Evolutionary conservation across 2,888 invertebrate species (phyloP), one percentile per base, ranked within the genome.

Genomic region (Pachydiplax longipennis): DNA sequence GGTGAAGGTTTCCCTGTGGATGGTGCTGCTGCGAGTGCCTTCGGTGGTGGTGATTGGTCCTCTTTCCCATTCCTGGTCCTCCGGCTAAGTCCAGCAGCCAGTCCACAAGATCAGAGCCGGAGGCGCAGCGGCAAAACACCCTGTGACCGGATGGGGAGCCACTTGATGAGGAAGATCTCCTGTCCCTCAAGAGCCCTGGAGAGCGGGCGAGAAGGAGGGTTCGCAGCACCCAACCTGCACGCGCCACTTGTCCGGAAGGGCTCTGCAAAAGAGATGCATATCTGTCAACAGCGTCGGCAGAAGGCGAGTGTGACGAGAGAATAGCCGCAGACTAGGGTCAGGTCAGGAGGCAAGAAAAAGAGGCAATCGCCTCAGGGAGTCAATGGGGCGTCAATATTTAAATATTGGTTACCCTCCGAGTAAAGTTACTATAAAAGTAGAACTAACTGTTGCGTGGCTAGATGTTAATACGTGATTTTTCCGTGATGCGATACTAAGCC

Each of bases 21-120:
- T 87, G 87, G 58, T 87, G 87, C 22, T 58, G 37, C 58, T 87
- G 87, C 10, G 58, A 61, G 37, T 87, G 87, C 25, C 37, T 35
- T 13, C 37, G 87, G 61, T 87, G 87, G n/a, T 87, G 87, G 61
- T 87, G 58, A n/a, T 58, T 87, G 35, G 87, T 87, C 31, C 92
- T 92, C 93, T 92, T 91, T 8, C 92, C 92, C 44, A 93, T 92
- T 4, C 87, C 87, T 8, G 87, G 87, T 10, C 87, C 87, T n/a
- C 87, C 87, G 90, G 96, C 95, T 92, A 96, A 94, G 92, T 95
- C 95, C 92, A 97, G 94, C 91, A 97, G 93, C 97, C 97, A 98
- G 93, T 97, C 97, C 82, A 97, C 97, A 94, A 97, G 95, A 93
- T 97, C 97, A 0, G 96, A 96, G 91, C 97, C 97, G 15, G 97